Base-by-base conservation (phyloP, 2,797 vertebrate species). In the Poecilia velifera region DNA sequence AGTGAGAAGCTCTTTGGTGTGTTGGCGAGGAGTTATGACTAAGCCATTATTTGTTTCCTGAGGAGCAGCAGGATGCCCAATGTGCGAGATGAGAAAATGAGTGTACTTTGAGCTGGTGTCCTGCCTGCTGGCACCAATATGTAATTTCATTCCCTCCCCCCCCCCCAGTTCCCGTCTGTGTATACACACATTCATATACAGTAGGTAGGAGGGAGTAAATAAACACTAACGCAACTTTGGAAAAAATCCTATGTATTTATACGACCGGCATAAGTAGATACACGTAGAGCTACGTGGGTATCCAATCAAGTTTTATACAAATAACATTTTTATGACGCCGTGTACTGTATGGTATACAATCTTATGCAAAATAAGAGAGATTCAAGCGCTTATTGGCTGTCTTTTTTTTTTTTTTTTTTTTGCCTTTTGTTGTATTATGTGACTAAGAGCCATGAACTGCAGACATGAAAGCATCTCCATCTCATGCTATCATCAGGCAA, bases 1-100 rank as follows among this genome's bases (percentile, higher is more conserved):
- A 91, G 90, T 82, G 87, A 90, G 89, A 79, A 86, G 89, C 88
- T 91, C 84, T 92, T 88, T 86, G 89, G 87, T 85, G 89, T 89
- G 90, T 88, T 90, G 87, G 90, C 78, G 84, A 91, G 89, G 87
- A 87, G 87, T 90, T 92, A 87, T 92, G 92, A 94, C 91, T 90
- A 91, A 94, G 93, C 88, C 92, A 92, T 94, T 93, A 93, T 93
- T 93, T 89, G 92, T 93, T 94, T 95, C 92, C 92, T 92, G 88
- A 90, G 87, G 84, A 93, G 91, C 92, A 95, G 93, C 92, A 90
- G 92, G 91, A 93, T 87, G 84, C 88, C 79, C 91, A 90, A 86
- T 87, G 89, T 94, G 91, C 89, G 88, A 95, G 89, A 93, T 92
- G 91, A 92, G 92, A 92, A 93, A 94, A 93, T 92, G 80, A 94